Evolutionary conservation across 2,888 invertebrate genomes (phyloP).

Genomic region (Iphiclides podalirius): DNA sequence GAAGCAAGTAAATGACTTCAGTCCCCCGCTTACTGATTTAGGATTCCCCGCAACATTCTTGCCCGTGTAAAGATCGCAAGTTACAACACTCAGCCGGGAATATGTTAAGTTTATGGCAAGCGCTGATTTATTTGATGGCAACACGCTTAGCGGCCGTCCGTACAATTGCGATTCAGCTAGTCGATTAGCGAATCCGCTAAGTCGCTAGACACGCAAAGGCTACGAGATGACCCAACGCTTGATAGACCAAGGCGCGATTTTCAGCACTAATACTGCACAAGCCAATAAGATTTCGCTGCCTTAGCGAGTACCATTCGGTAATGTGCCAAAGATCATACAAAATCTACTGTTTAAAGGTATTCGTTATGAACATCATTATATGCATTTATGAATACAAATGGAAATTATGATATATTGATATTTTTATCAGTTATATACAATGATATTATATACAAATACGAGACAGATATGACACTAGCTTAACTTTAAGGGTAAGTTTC

Average conservation of each 20-base stretch:
- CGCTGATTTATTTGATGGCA: conserved; percentile 24
- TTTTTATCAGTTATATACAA: too few relatives aligned
- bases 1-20: too few relatives aligned
- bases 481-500: too few relatives aligned
- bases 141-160: conserved; percentile 20
- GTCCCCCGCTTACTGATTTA: too few relatives aligned
- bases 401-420: too few relatives aligned
- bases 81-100: conserved; percentile 10
- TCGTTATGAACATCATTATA: too few relatives aligned
- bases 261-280: conserved; percentile 4
- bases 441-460: too few relatives aligned
- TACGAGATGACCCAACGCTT: conserved; percentile 20
- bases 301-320: neutral
- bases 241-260: conserved; percentile 18
- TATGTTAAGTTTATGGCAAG: conserved; percentile 22
- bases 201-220: conserved; percentile 22
- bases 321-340: too few relatives aligned
- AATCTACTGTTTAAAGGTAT: too few relatives aligned
- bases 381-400: too few relatives aligned
- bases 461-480: too few relatives aligned
- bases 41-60: neutral
- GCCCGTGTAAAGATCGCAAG: neutral
- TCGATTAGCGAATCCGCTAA: conserved; percentile 14
- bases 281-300: conserved; percentile 6
- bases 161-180: conserved; percentile 20